Conservation (phyloP, 2,888 invertebrate genomes). For the Scaptomyza parva region DNA sequence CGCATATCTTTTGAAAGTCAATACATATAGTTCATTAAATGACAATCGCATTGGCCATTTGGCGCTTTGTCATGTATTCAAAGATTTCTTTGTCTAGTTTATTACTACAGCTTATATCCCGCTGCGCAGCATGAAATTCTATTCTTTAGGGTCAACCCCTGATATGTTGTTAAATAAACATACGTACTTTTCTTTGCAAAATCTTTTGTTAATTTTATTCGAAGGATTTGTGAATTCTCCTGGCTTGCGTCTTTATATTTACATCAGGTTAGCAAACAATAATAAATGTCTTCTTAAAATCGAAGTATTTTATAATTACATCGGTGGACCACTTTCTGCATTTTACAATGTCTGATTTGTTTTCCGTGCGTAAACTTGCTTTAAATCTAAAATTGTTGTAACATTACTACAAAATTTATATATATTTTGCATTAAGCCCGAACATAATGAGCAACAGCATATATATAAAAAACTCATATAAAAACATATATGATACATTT, state of each 20-base stretch:
- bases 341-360: too few species aligned
- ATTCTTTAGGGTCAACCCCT: neutral
- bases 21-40: conserved; percentile 64
- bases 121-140: conserved; percentile 25
- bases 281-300: neutral
- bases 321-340: too few species aligned
- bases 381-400: neutral
- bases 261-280: neutral
- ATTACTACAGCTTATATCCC: conserved; percentile 27
- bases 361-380: neutral
- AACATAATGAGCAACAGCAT: conserved; percentile 35
- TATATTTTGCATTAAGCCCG: neutral
- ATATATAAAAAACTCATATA: too few species aligned
- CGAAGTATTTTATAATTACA: too few species aligned
- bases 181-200: neutral
- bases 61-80: conserved; percentile 32
- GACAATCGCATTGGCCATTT: conserved; percentile 54
- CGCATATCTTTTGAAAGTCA: conserved; percentile 39
- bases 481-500: conserved; percentile 17
- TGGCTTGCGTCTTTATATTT: neutral
- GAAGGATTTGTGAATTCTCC: neutral
- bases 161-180: neutral
- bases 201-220: neutral
- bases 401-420: too few species aligned
- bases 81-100: conserved; percentile 34